phyloP scores from a whole-genome alignment of 1,140 invertebrate genomes.

The Idris sp. region DNA sequence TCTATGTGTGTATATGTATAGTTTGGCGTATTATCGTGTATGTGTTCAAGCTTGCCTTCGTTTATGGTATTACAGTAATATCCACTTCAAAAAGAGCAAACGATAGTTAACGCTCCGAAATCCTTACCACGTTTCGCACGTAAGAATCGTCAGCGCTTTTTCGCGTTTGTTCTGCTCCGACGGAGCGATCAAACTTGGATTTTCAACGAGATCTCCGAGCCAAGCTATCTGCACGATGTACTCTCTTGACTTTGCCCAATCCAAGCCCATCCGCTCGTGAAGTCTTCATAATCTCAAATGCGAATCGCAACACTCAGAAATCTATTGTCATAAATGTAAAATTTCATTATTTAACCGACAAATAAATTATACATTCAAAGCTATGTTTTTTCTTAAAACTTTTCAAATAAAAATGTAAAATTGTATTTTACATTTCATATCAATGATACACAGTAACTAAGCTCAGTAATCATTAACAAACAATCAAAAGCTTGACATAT shows the following conservation, averaged over 20 bases:
- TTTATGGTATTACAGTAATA: slow-evolving; percentile 37
- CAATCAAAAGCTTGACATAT: too few species aligned
- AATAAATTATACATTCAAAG: too few species aligned
- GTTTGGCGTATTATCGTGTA: background rate
- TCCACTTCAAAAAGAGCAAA: slow-evolving; percentile 53
- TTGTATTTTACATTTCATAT: too few species aligned
- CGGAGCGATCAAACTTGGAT: slow-evolving; percentile 56
- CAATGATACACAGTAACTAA: too few species aligned
- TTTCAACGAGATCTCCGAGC: slow-evolving; percentile 46
- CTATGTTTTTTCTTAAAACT: too few species aligned
- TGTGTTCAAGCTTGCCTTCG: slow-evolving; percentile 33
- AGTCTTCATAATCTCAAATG: slow-evolving; percentile 59
- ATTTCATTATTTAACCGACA: slow-evolving; percentile 46
- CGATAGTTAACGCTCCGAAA: slow-evolving; percentile 53
- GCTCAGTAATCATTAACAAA: too few species aligned
- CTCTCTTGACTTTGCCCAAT: slow-evolving; percentile 18
- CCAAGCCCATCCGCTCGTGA: slow-evolving; percentile 35
- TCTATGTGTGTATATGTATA: too few species aligned
- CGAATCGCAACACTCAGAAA: slow-evolving; percentile 42
- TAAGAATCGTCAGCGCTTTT: slow-evolving; percentile 62
- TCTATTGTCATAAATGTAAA: slow-evolving; percentile 45
- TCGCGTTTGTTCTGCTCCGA: slow-evolving; percentile 55
- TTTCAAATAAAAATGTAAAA: too few species aligned
- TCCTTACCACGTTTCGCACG: slow-evolving; percentile 50
- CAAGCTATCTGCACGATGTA: slow-evolving; percentile 40